Percentiles rank a stretch among this genome's conserved stretches.
phyloP scores from a whole-genome alignment of 2,888 invertebrate species.

The Oxycera nigricornis region DNA sequence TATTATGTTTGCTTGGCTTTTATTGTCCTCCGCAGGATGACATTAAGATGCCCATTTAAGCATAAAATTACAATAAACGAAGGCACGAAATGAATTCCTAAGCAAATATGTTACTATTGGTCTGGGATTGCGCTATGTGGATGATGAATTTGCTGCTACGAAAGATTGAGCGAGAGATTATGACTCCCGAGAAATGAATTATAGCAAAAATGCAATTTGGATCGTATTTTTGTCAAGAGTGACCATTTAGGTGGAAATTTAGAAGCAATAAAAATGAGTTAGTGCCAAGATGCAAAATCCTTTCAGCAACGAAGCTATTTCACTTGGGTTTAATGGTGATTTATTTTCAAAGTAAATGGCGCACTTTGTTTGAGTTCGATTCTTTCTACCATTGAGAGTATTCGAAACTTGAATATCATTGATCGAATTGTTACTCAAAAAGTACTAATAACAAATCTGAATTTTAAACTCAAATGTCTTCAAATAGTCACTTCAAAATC shows the following conservation, averaged over 20 bases:
- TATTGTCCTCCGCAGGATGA: slow-evolving; percentile 12
- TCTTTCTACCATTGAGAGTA: no score
- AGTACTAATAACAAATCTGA: no score
- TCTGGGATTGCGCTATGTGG: not conserved
- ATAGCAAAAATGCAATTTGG: not conserved
- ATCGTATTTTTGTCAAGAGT: not conserved
- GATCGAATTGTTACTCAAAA: no score
- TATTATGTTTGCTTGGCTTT: not conserved
- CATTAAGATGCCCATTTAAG: slow-evolving; percentile 18
- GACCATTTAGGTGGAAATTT: not conserved
- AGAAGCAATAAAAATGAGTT: not conserved
- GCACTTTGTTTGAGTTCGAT: no score
- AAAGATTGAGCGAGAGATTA: not conserved
- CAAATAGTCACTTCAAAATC: no score
- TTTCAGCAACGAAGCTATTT: no score
- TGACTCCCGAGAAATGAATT: not conserved
- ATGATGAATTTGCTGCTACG: not conserved
- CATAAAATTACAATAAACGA: slow-evolving; percentile 34
- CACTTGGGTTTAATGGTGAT: no score
- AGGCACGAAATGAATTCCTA: slow-evolving; percentile 17
- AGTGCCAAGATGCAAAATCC: not conserved
- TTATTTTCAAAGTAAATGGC: no score
- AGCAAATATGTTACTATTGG: not conserved
- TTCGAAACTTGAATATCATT: no score
- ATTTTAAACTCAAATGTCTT: no score